Percentiles rank a stretch among this genome's conserved stretches.
phyloP scores from a whole-genome alignment of 1,140 invertebrate genomes.

The Drosophila serrata region DNA sequence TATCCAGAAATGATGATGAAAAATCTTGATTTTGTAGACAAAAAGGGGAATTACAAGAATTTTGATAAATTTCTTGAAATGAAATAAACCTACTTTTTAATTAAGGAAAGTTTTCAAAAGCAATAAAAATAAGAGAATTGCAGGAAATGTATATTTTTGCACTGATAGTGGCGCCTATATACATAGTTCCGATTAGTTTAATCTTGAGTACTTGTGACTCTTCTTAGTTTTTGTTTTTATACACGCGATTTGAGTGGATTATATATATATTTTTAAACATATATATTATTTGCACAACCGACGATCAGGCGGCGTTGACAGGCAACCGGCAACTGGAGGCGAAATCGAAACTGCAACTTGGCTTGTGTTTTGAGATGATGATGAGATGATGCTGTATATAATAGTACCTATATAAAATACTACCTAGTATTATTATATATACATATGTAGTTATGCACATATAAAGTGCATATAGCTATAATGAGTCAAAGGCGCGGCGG shows the following conservation, averaged over 20 bases:
- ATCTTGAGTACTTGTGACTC: background rate
- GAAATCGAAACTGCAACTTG: slow-evolving; percentile 56
- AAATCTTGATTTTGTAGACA: background rate
- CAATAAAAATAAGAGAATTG: background rate
- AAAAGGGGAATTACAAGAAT: background rate
- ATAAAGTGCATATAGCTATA: slow-evolving; percentile 11
- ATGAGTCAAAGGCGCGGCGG: slow-evolving; percentile 24
- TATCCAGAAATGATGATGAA: background rate
- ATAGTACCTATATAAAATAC: background rate
- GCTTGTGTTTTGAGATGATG: slow-evolving; percentile 13
- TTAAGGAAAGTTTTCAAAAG: background rate
- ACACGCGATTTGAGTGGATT: background rate
- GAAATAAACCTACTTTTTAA: background rate
- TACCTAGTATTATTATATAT: slow-evolving; percentile 13
- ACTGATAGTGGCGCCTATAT: background rate
- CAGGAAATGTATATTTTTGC: slow-evolving; percentile 1
- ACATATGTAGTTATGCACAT: background rate
- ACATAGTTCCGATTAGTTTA: slow-evolving; percentile 11
- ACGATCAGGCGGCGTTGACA: slow-evolving; percentile 50
- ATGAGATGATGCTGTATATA: slow-evolving; percentile 4
- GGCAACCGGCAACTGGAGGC: slow-evolving; percentile 47
- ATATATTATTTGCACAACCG: slow-evolving; percentile 16
- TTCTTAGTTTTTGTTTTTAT: background rate
- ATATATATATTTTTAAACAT: slow-evolving; percentile 4
- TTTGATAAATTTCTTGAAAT: background rate